Evolutionary conservation across 2,888 invertebrate genomes (phyloP), one percentile per base, ranked within the genome.

Genomic region (Agonopterix subpropinquella): DNA sequence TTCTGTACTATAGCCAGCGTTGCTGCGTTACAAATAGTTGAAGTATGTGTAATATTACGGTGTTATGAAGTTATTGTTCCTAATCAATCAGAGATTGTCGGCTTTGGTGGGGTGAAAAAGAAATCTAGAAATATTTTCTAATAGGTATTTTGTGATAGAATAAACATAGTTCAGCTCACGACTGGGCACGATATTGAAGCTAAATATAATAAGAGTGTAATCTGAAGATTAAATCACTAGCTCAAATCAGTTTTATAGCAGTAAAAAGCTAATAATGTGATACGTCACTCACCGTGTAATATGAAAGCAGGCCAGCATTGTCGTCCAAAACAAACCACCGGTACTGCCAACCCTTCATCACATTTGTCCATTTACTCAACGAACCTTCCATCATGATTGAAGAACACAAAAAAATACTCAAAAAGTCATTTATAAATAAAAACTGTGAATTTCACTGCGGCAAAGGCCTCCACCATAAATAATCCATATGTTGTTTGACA

Each of bases 301-400:
- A 99, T 7, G 98, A 97, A 52, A 99, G 91, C 54, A 98, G 91
- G 47, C 98, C 98, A 64, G 97, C 96, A 85, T 96, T 97, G 83
- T 98, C 98, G 88, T 99, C 98, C 67, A 99, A 89, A 67, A 99
- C 98, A 89, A 99, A 99, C 97, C 98, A 99, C 62, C 99, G 92
- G 89, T 98, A 98, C 85, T 99, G 99, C 98, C 99, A 99, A 61
- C 99, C 99, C 81, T 96, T 97, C 92, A 98, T 96, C 73, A 98
- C 96, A 91, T 98, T 98, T 61, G 98, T 98, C 97, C 97, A 98
- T 91, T 98, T 98, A 89, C 96, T 96, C 56, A 98, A 88, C 54
- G 96, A 95, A 70, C 98, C 98, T 89, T 98, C 97, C 95, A 97
- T 96, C 85, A 91, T 86, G 66, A 69, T 84, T 77, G 62, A 51